Base-by-base conservation (phyloP, 2,888 invertebrate genomes). In the Exocentrus adspersus region DNA sequence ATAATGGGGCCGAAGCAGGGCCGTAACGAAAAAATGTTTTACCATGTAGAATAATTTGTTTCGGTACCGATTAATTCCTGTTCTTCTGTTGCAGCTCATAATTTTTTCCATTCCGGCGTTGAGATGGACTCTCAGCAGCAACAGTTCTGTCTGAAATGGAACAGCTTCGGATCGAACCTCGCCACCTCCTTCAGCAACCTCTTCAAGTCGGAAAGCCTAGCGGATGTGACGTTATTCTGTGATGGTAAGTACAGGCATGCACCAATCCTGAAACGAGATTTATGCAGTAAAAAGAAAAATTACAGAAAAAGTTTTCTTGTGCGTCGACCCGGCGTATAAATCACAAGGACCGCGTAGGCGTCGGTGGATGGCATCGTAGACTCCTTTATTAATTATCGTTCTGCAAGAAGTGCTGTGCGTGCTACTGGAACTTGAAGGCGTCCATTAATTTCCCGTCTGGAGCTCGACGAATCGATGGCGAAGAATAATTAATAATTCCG, bases 71-170 rank as follows among this genome's bases (percentile, higher is more conserved):
- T n/a, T n/a, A n/a, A n/a, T n/a, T n/a, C n/a, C n/a, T n/a, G n/a
- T n/a, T n/a, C 7, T 75, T 77, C 78, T 77, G 78, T 85, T 85
- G 72, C 86, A 88, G 88, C 87, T 87, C 81, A 87, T 85, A 86
- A 84, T 87, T 65, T 72, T 66, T 87, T 86, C 85, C 87, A 87
- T 85, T 86, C 87, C 71, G 88, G 88, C 86, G 88, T 87, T 89
- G 91, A 90, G 86, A 94, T 94, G 94, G 94, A 94, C 89, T 91
- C 93, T 83, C 81, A 81, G 76, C 94, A 94, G 88, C 95, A 94
- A 86, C 94, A 95, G 87, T 95, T 94, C 87, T 94, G 94, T 88
- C 89, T 95, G 80, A 94, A 95, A 89, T 95, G 95, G 95, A 95
- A 94, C 90, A 94, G 94, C 87, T 95, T 94, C 85, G 94, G 94